Base-by-base conservation (phyloP, 2,797 vertebrate species). In the Eulemur rubriventer region DNA sequence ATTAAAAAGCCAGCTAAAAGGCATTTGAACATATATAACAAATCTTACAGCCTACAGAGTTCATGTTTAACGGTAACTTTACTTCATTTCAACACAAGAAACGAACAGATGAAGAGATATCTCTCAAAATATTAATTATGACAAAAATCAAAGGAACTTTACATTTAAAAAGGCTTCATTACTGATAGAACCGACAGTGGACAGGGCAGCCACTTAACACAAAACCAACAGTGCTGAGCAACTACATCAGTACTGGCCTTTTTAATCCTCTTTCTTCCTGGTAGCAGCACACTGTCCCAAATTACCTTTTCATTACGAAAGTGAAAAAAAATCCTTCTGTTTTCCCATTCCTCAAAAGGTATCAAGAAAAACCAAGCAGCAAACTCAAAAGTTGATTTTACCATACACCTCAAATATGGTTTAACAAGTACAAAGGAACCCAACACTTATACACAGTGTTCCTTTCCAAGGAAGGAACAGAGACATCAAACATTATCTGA, bases 1-100 rank as follows among this genome's bases (percentile, higher is more conserved):
- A 98, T 96, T 90, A 96, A 98, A 98, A 98, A 91, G 94, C 97
- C 98, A 98, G 96, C 96, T 97, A 98, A 97, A 97, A 98, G 97
- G 97, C 85, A 96, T 98, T 79, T 98, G 88, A 98, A 98, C 97
- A 67, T 98, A 99, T 98, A 97, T 97, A 99, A 99, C 98, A 98
- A 98, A 99, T 98, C 96, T 98, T 98, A 99, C 97, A 98, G 97
- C 98, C 91, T 97, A 98, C 98, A 97, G 97, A 57, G 20, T 78
- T 97, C 55, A 97, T 94, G 98, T 98, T 98, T 98, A 98, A 98
- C 76, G 79, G 92, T 98, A 97, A 98, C 97, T 98, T 97, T 97
- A 98, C 97, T 98, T 98, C 57, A 97, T 98, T 98, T 98, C 52
- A 98, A 97, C 98, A 98, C 91, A 98, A 98, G 97, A 98, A 96